These are phyloP conservation scores for Fringilla coelebs DNA, from an alignment of 2,797 vertebrate genomes.

Conservation along the genomic window DNA sequence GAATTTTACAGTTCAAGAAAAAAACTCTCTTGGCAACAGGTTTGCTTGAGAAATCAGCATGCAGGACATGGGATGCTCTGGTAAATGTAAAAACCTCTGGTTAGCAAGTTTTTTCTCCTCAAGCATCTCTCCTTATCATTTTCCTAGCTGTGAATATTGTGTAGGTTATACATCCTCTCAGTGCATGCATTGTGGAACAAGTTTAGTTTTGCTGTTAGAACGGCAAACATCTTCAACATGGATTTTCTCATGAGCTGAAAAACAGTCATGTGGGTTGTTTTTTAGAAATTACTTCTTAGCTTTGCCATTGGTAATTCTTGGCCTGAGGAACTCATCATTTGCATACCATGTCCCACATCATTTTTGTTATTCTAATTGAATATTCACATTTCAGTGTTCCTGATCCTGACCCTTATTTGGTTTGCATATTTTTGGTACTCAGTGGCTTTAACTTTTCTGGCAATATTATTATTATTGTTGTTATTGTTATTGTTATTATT, in stretches of 20 bases:
- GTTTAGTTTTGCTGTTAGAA: conserved; percentile 34
- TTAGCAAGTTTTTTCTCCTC: conserved; percentile 60
- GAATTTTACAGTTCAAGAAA: conserved; percentile 71
- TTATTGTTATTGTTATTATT: no score
- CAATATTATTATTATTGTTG: not conserved
- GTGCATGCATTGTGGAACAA: conserved; percentile 4
- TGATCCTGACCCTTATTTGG: conserved; percentile 13
- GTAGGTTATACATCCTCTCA: conserved; percentile 18
- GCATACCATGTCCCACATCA: not conserved
- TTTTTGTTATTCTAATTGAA: conserved; percentile 47
- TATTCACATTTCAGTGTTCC: conserved; percentile 43
- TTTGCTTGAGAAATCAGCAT: conserved; percentile 67
- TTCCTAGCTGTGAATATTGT: not conserved
- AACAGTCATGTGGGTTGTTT: conserved; percentile 40
- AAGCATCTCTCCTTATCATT: not conserved
- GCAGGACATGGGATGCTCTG: conserved; percentile 61
- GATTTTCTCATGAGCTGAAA: conserved; percentile 53
- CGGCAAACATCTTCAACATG: conserved; percentile 51
- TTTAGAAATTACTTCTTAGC: not conserved
- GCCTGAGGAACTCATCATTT: conserved; percentile 41
- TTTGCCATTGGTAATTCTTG: conserved; percentile 19
- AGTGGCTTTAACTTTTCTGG: not conserved
- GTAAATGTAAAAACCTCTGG: conserved; percentile 35
- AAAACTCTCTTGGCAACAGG: conserved; percentile 51
- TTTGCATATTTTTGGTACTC: not conserved